Percentiles rank a stretch among this genome's conserved stretches.
These are phyloP conservation scores for Marronus borbonicus DNA, from an alignment of 2,888 invertebrate species.

Conservation along the genomic window DNA sequence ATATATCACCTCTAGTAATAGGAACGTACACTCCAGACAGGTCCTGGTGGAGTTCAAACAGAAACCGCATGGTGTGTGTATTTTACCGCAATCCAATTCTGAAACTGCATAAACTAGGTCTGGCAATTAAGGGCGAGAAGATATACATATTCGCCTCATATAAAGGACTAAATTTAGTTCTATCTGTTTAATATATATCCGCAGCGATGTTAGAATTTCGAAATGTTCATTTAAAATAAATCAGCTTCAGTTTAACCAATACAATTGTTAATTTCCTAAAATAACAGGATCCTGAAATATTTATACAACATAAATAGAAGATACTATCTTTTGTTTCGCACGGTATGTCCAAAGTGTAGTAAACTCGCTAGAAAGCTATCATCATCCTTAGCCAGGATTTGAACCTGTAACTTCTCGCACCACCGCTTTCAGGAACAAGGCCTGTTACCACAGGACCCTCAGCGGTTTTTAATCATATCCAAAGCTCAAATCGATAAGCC, in stretches of 20 bases:
- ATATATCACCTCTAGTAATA: constrained; percentile 69
- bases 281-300: too few species aligned
- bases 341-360: too few species aligned
- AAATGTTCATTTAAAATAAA: constrained; percentile 17
- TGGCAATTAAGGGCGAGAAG: constrained; percentile 66
- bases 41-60: constrained; percentile 67
- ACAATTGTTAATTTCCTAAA: too few species aligned
- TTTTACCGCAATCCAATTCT: constrained; percentile 71
- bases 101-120: constrained; percentile 69
- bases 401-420: too few species aligned
- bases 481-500: too few species aligned
- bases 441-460: too few species aligned
- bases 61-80: constrained; percentile 67
- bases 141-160: constrained; percentile 65
- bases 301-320: too few species aligned
- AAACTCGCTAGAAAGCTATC: too few species aligned
- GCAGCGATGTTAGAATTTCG: constrained; percentile 24
- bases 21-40: constrained; percentile 66
- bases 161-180: constrained; percentile 52
- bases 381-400: too few species aligned
- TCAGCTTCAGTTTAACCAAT: not conserved
- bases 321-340: too few species aligned
- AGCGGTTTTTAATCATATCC: too few species aligned
- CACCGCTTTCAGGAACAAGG: too few species aligned
- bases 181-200: constrained; percentile 6